Conservation (phyloP, 2,797 vertebrate genomes). For the Rhinella marina region DNA sequence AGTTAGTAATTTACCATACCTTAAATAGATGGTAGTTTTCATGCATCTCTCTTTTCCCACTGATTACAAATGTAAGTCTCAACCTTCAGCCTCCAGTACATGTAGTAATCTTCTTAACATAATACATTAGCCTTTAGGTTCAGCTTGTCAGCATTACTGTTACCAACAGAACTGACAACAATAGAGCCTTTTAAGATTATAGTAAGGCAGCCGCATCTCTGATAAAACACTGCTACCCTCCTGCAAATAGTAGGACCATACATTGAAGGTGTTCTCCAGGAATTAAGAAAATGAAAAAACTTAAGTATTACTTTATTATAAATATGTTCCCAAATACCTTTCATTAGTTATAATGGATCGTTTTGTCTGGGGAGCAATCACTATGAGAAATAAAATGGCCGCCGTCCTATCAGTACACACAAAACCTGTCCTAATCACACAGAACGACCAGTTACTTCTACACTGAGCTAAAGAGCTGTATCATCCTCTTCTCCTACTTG, state of each 20-base stretch:
- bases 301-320: too few relatives aligned
- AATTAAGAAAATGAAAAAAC: too few relatives aligned
- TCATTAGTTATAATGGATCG: too few relatives aligned
- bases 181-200: background rate
- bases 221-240: background rate
- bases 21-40: background rate
- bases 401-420: too few relatives aligned
- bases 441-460: too few relatives aligned
- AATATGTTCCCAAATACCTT: too few relatives aligned
- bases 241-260: background rate
- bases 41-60: background rate
- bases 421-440: too few relatives aligned
- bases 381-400: too few relatives aligned
- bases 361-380: too few relatives aligned
- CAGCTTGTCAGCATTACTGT: slow-evolving; percentile 8
- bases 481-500: too few relatives aligned
- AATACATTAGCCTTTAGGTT: slow-evolving; percentile 34
- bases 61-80: background rate
- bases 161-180: background rate
- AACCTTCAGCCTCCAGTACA: slow-evolving; percentile 7
- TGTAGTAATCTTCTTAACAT: slow-evolving; percentile 52
- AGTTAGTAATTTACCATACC: slow-evolving; percentile 12
- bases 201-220: background rate
- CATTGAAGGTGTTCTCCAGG: too few relatives aligned
- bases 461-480: too few relatives aligned